Percentiles rank a stretch among this genome's conserved stretches.
Evolutionary conservation across 2,888 invertebrate species (phyloP).

Genomic region (Rutpela maculata): DNA sequence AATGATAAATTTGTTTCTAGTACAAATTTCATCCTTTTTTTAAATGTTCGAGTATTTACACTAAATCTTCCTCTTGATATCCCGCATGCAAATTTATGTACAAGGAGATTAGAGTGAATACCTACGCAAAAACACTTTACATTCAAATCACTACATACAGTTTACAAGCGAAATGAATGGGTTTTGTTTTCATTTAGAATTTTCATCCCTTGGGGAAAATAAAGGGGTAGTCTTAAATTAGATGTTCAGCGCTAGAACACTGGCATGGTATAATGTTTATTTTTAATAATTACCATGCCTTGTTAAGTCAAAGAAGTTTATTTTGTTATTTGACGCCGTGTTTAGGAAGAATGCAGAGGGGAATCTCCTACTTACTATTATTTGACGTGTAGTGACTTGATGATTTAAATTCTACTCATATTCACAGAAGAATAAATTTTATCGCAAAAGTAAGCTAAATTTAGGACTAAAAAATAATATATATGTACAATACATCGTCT

Average conservation of each 20-base stretch:
- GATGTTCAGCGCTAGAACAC: constrained; percentile 47
- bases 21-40: neutral
- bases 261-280: constrained; percentile 29
- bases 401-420: too few species aligned
- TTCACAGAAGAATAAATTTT: too few species aligned
- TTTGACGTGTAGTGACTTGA: too few species aligned
- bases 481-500: too few species aligned
- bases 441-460: too few species aligned
- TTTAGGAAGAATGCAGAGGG: too few species aligned
- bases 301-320: neutral
- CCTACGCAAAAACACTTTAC: constrained; percentile 56
- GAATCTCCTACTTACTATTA: too few species aligned
- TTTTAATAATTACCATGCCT: constrained; percentile 37
- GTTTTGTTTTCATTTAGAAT: constrained; percentile 67
- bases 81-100: constrained; percentile 52
- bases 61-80: constrained; percentile 14
- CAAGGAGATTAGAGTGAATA: constrained; percentile 55
- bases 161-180: constrained; percentile 64
- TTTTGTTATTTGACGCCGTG: neutral
- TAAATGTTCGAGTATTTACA: neutral
- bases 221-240: constrained; percentile 65
- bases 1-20: too few species aligned
- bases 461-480: too few species aligned
- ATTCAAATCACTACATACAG: constrained; percentile 62
- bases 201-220: constrained; percentile 63